Conservation (phyloP, 2,113 vertebrate species). For the Prinia subflava region DNA sequence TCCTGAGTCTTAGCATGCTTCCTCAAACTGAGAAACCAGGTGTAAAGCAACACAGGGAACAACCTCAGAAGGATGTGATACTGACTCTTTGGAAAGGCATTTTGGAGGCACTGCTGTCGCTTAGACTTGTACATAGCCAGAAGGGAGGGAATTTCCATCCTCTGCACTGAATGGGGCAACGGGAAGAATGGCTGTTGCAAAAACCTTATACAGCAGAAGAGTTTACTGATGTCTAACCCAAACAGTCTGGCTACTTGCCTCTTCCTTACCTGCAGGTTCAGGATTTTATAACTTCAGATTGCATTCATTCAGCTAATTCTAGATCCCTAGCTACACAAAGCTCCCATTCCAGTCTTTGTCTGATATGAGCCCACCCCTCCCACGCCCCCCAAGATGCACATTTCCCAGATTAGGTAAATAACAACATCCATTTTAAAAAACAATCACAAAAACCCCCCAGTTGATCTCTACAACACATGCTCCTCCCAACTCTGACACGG, state of each 20-base stretch:
- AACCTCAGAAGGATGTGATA: neutral
- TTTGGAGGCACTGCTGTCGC: neutral
- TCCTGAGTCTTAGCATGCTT: neutral
- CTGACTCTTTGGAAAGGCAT: neutral
- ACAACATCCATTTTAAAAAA: constrained; percentile 21
- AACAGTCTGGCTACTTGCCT: neutral
- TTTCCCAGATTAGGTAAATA: neutral
- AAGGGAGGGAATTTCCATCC: neutral
- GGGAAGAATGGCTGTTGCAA: neutral
- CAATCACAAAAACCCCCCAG: neutral
- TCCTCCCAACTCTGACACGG: neutral
- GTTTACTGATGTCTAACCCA: neutral
- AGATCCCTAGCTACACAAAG: neutral
- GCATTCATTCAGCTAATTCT: neutral
- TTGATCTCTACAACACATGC: neutral
- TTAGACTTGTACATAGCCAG: neutral
- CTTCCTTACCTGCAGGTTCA: neutral
- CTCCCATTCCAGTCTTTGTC: neutral
- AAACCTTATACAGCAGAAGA: neutral
- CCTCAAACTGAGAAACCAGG: neutral
- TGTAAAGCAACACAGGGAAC: neutral
- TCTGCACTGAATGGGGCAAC: neutral
- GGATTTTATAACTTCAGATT: neutral
- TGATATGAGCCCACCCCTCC: neutral
- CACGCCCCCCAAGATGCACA: neutral